These are phyloP conservation scores for Rhinoraja longicauda DNA, from an alignment of 2,797 vertebrate genomes.

Conservation along the genomic window DNA sequence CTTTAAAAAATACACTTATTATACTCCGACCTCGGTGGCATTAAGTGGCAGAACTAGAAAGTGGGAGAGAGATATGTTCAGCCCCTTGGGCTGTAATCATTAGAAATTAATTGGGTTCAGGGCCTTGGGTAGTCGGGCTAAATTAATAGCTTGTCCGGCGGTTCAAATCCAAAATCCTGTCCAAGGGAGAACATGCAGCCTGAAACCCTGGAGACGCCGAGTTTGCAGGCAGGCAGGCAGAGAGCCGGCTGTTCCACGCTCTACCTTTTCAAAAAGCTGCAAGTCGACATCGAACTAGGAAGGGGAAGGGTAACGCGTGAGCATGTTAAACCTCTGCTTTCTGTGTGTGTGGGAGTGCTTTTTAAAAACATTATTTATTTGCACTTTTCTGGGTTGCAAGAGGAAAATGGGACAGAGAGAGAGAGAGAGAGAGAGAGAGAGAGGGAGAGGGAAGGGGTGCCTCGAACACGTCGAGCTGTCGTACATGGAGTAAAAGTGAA, in stretches of 20 bases:
- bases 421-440: not conserved
- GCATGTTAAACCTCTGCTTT: not conserved
- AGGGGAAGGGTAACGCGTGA: not conserved
- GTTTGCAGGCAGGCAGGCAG: not conserved
- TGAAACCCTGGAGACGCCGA: constrained; percentile 48
- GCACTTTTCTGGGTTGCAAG: not conserved
- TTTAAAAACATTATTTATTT: constrained; percentile 24
- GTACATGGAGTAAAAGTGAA: constrained; percentile 84
- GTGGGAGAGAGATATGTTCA: constrained; percentile 63
- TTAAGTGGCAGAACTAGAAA: constrained; percentile 63
- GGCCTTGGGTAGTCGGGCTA: constrained; percentile 71
- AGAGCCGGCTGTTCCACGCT: not conserved
- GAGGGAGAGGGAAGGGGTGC: constrained; percentile 43
- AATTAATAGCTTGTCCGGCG: constrained; percentile 75
- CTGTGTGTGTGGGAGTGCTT: too few relatives aligned
- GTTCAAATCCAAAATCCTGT: constrained; percentile 69
- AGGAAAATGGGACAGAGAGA: too few relatives aligned
- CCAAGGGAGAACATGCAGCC: constrained; percentile 56
- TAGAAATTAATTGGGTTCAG: constrained; percentile 92
- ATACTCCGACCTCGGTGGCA: constrained; percentile 70
- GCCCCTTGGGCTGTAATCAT: constrained; percentile 86
- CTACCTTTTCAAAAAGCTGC: not conserved
- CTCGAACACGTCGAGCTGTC: constrained; percentile 72
- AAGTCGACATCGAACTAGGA: not conserved
- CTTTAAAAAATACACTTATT: constrained; percentile 78